Evolutionary conservation across 2,113 vertebrate genomes (phyloP), one percentile per base, ranked within the genome.

Genomic region (Bufo gargarizans): DNA sequence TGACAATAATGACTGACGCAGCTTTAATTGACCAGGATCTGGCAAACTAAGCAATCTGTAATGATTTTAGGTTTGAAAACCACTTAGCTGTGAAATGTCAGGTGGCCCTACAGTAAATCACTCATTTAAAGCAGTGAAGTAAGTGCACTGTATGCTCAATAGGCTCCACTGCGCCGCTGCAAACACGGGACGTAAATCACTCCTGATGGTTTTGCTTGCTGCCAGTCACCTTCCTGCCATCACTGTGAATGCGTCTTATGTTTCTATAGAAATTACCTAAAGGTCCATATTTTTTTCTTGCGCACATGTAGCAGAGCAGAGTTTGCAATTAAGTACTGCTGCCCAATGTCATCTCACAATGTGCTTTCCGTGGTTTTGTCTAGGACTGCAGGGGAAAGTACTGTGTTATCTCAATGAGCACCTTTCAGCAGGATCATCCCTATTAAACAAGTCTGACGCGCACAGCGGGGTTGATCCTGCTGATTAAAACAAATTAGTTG

Each of bases 11-110:
- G 63, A 56, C 63, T 55, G 65, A 84, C 55, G 14, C 17, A 43
- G 50, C 65, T 53, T 55, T 55, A 84, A 72, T 84, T 72, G 67
- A 69, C 49, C 63, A 71, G 13, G n/a, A 56, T 49, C 67, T 84
- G 47, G 49, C 67, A 71, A 14, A 72, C 49, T 65, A 72, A 84
- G 82, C 82, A 53, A 84, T 84, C 82, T 84, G 67, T 71, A 72
- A 84, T 50, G 67, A 72, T 84, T 69, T 43, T 43, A 55, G 82
- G 82, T 72, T 71, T 84, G 65, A 16, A 43, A 84, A 84, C 56
- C 69, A 61, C 69, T 86, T 77, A 77, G 71, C 71, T 67, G 72
- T 86, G 74, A 79, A 65, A 79, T 86, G 85, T 67, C 84, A 86
- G 72, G 56, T 61, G 55, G 43, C 33, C 58, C 72, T 77, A 63